Evolutionary conservation across 2,113 vertebrate genomes (phyloP).

Genomic region (Hemicordylus capensis): DNA sequence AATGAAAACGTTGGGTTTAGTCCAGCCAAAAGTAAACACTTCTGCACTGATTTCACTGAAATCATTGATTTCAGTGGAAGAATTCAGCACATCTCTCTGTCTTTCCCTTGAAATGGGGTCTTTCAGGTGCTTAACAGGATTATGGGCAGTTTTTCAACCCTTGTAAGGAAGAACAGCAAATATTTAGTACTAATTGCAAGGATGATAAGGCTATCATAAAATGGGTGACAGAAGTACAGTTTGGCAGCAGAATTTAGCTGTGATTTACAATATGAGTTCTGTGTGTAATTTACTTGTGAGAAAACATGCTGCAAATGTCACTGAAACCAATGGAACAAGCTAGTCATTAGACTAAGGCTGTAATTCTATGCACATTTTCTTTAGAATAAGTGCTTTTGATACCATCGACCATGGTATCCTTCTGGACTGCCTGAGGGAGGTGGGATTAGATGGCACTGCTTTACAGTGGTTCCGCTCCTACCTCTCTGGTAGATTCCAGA

Average conservation of each 20-base stretch:
- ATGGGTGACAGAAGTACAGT: neutral
- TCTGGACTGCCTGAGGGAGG: too few relatives aligned
- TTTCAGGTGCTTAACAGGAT: neutral
- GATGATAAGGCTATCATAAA: neutral
- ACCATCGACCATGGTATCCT: too few relatives aligned
- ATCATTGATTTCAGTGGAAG: neutral
- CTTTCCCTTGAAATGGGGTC: neutral
- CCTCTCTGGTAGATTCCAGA: too few relatives aligned
- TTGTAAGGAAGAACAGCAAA: neutral
- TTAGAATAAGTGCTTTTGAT: too few relatives aligned
- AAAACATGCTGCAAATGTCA: neutral
- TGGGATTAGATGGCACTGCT: too few relatives aligned
- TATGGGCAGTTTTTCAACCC: neutral
- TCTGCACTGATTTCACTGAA: neutral
- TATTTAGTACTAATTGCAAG: neutral
- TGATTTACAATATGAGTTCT: neutral
- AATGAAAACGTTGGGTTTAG: neutral
- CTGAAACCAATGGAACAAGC: too few relatives aligned
- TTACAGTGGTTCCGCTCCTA: too few relatives aligned
- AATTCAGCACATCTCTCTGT: neutral
- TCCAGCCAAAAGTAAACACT: neutral
- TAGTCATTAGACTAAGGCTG: too few relatives aligned
- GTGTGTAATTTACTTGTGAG: neutral
- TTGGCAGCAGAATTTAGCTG: neutral
- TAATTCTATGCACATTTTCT: too few relatives aligned